Conservation (phyloP, 2,113 vertebrate species). For the Struthio camelus region DNA sequence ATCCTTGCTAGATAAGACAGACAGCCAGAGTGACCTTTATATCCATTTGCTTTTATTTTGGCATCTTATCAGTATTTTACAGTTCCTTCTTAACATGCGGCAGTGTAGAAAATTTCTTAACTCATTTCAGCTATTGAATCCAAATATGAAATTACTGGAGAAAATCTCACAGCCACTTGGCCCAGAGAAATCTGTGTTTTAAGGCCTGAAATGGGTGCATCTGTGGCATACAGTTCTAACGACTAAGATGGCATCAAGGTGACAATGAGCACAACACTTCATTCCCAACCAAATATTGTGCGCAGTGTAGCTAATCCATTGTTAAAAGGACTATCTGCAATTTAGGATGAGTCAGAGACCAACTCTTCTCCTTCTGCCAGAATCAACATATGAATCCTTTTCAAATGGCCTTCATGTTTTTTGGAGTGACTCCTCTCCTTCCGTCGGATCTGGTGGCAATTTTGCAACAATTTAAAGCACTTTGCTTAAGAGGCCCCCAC, state of each 20-base stretch:
- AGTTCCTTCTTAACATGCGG: background rate
- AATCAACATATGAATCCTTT: background rate
- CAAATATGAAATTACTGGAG: constrained; percentile 9
- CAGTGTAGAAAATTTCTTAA: background rate
- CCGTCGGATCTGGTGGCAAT: background rate
- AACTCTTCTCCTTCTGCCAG: background rate
- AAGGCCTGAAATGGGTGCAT: background rate
- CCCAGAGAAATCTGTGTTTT: background rate
- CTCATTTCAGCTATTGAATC: background rate
- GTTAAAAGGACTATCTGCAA: background rate
- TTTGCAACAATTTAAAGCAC: fast-evolving
- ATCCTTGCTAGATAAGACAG: constrained; percentile 16
- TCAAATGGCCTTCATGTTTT: background rate
- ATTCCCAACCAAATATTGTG: background rate
- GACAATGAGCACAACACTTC: background rate
- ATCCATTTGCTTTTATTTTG: background rate
- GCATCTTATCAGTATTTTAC: constrained; percentile 20
- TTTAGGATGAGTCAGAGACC: constrained; percentile 1
- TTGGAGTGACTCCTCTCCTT: background rate
- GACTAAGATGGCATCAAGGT: background rate
- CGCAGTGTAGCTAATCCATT: background rate
- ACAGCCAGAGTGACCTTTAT: constrained; percentile 1
- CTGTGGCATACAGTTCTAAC: background rate
- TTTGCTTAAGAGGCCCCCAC: background rate
- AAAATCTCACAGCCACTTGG: background rate